Base-by-base conservation (phyloP, 2,888 invertebrate genomes). In the Stenodema calcarata region DNA sequence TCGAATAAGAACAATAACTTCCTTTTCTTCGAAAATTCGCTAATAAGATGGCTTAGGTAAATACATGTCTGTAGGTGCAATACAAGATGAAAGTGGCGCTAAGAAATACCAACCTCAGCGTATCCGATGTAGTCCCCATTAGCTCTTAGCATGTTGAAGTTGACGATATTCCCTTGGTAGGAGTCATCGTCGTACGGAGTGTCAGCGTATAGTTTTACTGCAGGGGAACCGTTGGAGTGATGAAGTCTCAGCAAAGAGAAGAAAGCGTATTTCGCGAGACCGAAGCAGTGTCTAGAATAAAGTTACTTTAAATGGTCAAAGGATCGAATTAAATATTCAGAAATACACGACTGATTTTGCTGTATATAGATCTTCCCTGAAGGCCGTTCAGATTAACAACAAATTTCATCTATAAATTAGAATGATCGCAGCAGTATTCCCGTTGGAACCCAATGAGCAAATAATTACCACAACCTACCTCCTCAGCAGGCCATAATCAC, bases 91-190 rank as follows among this genome's bases (percentile, higher is more conserved):
- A n/a, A n/a, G n/a, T n/a, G n/a, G n/a, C n/a, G n/a, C n/a, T n/a
- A n/a, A n/a, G n/a, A n/a, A n/a, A n/a, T n/a, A 18, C 44, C 79
- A 18, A 96, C 96, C 93, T 98, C 97, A 87, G 96, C 93, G 92
- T 95, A 99, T 81, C 99, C 99, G 89, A 98, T 94, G 91, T 93
- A 95, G 69, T 94, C 93, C 30, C 96, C 96, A 92, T 95, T 94
- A 54, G 94, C 92, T 89, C 97, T 93, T 12, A 95, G 90, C 85
- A 99, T 91, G 92, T 98, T 99, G 91, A 99, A 99, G 89, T 96
- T 95, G 6, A 99, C 94, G 87, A 97, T 95, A 54, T 95, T 95
- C 12, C 99, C 99, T 92, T 99, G 98, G 27, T 91, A 92, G 18
- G 90, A 89, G 0, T 91, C 90, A 90, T 94, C 92, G 86, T 92